Evolutionary conservation across 1,140 invertebrate species (phyloP).

Genomic region (Cotesia glomerata): DNA sequence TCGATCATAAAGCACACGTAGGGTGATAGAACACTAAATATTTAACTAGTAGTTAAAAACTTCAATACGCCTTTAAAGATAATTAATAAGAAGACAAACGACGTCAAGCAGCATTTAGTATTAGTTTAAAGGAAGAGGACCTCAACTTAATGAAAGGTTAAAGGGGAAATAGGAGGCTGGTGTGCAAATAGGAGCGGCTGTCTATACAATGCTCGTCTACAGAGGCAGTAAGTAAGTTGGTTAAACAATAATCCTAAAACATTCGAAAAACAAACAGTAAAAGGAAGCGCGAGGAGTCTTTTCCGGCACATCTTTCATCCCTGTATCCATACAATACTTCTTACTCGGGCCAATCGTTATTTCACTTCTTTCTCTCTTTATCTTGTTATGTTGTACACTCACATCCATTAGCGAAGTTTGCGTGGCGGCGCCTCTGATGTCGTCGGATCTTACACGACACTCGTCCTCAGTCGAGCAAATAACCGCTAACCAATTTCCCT

Average conservation of each 20-base stretch:
- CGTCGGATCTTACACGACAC: conserved; percentile 41
- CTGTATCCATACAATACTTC: neutral
- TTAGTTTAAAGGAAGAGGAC: neutral
- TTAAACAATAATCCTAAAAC: conserved; percentile 61
- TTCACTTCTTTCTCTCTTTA: neutral
- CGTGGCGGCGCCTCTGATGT: conserved; percentile 62
- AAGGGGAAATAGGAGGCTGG: neutral
- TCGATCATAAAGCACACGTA: too few relatives aligned
- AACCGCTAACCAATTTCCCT: conserved; percentile 40
- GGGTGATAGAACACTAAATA: neutral
- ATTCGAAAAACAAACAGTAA: conserved; percentile 61
- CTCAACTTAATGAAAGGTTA: neutral
- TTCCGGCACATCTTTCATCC: conserved; percentile 1
- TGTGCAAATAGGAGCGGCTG: conserved; percentile 26
- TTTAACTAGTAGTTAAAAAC: neutral
- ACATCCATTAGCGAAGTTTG: conserved; percentile 63
- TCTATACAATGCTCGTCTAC: conserved; percentile 39
- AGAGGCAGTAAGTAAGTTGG: conserved; percentile 61
- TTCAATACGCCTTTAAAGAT: neutral
- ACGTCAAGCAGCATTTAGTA: neutral
- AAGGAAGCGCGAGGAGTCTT: conserved; percentile 36
- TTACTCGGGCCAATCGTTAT: neutral
- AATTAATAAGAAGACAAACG: neutral
- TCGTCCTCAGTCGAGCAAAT: conserved; percentile 35
- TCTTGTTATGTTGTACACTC: conserved; percentile 5